Evolutionary conservation across 2,113 vertebrate species (phyloP).

Genomic region (Strigops habroptila): DNA sequence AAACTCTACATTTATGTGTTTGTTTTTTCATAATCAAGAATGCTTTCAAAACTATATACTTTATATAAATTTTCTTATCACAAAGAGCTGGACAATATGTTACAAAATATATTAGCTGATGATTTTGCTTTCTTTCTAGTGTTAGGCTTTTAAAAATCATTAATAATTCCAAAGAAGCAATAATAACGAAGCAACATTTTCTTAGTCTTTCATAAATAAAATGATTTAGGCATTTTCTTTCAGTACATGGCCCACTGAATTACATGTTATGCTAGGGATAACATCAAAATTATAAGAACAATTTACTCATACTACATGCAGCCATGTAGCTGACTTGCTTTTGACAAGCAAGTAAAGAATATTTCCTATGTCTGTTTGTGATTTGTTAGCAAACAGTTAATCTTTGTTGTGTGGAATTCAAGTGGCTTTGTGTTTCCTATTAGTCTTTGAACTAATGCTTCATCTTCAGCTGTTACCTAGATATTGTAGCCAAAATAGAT

Average conservation of each 20-base stretch:
- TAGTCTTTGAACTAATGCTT: conserved; percentile 35
- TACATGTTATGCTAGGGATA: not conserved
- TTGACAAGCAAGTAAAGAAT: conserved; percentile 3
- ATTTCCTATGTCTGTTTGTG: not conserved
- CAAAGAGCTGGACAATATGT: not conserved
- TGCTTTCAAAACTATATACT: not conserved
- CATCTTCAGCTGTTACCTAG: conserved; percentile 43
- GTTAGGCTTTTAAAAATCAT: not conserved
- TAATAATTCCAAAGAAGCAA: not conserved
- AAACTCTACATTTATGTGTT: not conserved
- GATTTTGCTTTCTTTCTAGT: not conserved
- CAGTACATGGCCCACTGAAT: not conserved
- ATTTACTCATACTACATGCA: not conserved
- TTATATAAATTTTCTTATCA: not conserved
- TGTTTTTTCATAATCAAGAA: conserved; percentile 1
- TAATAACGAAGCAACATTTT: not conserved
- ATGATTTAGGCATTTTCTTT: not conserved
- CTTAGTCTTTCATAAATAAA: not conserved
- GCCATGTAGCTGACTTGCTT: not conserved
- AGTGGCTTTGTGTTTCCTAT: conserved; percentile 26
- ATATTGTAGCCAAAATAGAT: not conserved
- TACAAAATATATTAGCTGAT: not conserved
- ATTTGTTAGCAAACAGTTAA: conserved; percentile 39
- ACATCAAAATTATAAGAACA: not conserved
- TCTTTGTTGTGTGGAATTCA: conserved; percentile 40